Evolutionary conservation across 53 echinoderm and acorn worm genomes (phyloP), one percentile per base, ranked within the genome.

Genomic region (Echinometra lucunter): DNA sequence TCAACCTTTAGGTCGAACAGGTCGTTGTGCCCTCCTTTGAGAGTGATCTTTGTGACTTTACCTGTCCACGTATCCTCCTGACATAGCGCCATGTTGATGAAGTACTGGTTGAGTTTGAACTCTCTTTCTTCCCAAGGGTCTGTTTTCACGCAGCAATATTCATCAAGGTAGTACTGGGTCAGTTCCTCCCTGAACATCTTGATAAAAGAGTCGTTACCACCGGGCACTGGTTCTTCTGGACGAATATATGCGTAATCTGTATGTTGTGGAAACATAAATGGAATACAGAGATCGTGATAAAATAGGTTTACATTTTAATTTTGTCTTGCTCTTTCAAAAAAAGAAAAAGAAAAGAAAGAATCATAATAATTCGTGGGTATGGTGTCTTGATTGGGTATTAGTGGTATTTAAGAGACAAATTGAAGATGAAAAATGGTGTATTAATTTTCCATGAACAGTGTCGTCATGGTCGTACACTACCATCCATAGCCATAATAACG

Each of bases 61-160:
- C 89, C 56, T 37, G 89, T 55, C 30, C 58, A 25, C 15, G 56
- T 57, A 60, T 89, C 58, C 23, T 89, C 89, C 89, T 89, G 89
- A 56, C 89, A 57, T 37, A 89, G 57, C 47, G 60, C 47, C 55
- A 89, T 37, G 37, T 49, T 56, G 37, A 57, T 89, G 60, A 57
- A 89, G 89, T 89, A 89, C 35, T 89, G 17, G 56, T 89, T 57
- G 58, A 89, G 89, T 7, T 57, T 57, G 18, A 57, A 49, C 56
- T 55, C 37, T 57, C 58, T 89, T 19, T 89, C 89, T 4, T 89
- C 89, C 89, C 89, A 89, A 30, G 89, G 89, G 35, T 89, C 89
- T 53, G 89, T 89, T 56, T 53, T 89, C 60, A 89, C 37, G 57
- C 37, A 56, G 37, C 89, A 89, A 16, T 89, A 89, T 58, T 56